These are phyloP conservation scores for Drosophila nasuta DNA, from an alignment of 1,140 invertebrate genomes.

Conservation along the genomic window DNA sequence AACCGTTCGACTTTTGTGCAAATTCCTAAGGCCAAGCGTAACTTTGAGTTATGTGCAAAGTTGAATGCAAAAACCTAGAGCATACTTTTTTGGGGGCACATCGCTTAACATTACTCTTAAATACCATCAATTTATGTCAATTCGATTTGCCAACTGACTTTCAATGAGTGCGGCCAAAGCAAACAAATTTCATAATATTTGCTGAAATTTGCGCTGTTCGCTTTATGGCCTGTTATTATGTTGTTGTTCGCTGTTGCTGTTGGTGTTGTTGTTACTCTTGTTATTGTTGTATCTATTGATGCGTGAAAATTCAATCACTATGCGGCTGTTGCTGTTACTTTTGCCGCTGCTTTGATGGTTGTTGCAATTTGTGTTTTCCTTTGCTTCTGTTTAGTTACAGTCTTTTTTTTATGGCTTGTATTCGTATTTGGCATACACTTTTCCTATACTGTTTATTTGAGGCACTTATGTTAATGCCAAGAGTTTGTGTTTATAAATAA, in stretches of 20 bases:
- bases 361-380: constrained; percentile 75
- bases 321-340: constrained; percentile 35
- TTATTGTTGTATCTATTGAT: constrained; percentile 49
- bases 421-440: constrained; percentile 32
- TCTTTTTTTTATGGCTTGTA: constrained; percentile 65
- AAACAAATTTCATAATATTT: constrained; percentile 65
- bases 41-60: not conserved
- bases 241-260: constrained; percentile 10
- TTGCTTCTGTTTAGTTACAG: constrained; percentile 70
- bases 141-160: constrained; percentile 62
- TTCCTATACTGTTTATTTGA: not conserved
- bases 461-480: not conserved
- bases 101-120: constrained; percentile 37
- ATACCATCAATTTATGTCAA: constrained; percentile 74
- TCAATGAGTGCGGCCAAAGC: constrained; percentile 23
- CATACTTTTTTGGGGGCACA: constrained; percentile 40
- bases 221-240: constrained; percentile 65
- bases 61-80: constrained; percentile 21
- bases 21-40: not conserved
- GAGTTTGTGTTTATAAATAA: not conserved
- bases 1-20: not conserved
- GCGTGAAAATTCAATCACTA: constrained; percentile 78
- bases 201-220: constrained; percentile 53
- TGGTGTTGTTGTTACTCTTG: constrained; percentile 26
- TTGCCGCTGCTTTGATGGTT: constrained; percentile 32